Percentiles rank a stretch among this genome's conserved stretches.
These are phyloP conservation scores for Bostrychus sinensis DNA, from an alignment of 2,113 vertebrate genomes.

Conservation along the genomic window DNA sequence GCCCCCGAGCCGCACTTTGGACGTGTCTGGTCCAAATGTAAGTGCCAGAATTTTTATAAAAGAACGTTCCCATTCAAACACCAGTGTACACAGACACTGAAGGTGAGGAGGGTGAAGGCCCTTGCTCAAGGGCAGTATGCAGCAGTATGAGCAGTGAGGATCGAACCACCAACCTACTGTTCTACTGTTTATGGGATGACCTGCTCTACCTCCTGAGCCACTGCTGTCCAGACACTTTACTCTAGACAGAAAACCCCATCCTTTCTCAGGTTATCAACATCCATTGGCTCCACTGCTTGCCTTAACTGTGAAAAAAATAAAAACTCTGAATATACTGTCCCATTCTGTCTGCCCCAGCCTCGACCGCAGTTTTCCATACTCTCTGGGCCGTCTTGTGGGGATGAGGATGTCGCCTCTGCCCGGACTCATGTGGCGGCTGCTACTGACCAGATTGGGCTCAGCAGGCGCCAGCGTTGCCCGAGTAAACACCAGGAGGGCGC, in stretches of 20 bases:
- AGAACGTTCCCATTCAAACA: too few species aligned
- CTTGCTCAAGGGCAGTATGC: too few species aligned
- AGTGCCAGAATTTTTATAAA: too few species aligned
- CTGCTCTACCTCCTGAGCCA: too few species aligned
- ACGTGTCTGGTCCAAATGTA: too few species aligned
- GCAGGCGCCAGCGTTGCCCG: slow-evolving; percentile 46
- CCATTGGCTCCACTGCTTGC: slow-evolving; percentile 21
- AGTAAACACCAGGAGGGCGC: slow-evolving; percentile 38
- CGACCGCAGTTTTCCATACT: slow-evolving; percentile 39
- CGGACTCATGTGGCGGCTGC: slow-evolving; percentile 35
- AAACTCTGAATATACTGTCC: slow-evolving; percentile 15
- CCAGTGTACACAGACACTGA: too few species aligned
- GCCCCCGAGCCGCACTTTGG: too few species aligned
- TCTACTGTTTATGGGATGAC: too few species aligned
- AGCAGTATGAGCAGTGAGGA: too few species aligned
- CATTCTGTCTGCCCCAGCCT: slow-evolving; percentile 14
- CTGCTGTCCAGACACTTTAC: too few species aligned
- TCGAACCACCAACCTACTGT: too few species aligned
- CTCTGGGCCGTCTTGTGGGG: not conserved
- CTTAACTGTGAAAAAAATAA: slow-evolving; percentile 16
- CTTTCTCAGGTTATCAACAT: slow-evolving; percentile 5
- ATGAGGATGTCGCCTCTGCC: slow-evolving; percentile 36
- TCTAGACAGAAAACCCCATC: not conserved
- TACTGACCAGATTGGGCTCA: slow-evolving; percentile 45
- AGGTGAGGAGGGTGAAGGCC: too few species aligned